Conservation (phyloP, 1,140 invertebrate genomes). For the Vollenhovia emeryi region DNA sequence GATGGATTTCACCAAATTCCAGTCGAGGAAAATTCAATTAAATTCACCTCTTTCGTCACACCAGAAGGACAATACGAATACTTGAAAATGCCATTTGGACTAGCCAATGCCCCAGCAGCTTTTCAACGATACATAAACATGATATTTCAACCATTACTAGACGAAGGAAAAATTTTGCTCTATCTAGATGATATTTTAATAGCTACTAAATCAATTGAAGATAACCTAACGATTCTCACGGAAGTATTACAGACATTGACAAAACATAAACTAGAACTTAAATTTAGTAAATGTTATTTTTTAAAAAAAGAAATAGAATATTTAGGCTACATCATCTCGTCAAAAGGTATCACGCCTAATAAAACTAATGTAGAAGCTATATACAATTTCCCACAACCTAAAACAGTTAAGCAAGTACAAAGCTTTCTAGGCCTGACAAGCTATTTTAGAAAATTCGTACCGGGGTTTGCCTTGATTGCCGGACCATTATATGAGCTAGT, state of each 20-base stretch:
- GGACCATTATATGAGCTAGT: not conserved
- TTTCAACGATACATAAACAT: not conserved
- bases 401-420: not conserved
- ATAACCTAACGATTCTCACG: not conserved
- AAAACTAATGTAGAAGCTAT: not conserved
- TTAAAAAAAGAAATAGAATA: too few relatives aligned
- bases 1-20: not conserved
- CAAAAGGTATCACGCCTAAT: not conserved
- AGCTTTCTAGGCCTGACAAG: not conserved
- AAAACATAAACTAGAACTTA: not conserved
- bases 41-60: too few relatives aligned
- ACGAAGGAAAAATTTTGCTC: not conserved
- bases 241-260: not conserved
- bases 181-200: not conserved
- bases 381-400: not conserved
- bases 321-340: not conserved
- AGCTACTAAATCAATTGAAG: not conserved
- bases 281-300: not conserved
- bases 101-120: too few relatives aligned
- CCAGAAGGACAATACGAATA: too few relatives aligned
- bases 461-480: not conserved
- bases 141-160: not conserved
- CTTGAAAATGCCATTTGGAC: too few relatives aligned
- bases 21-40: too few relatives aligned
- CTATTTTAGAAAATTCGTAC: not conserved